Evolutionary conservation across 2,888 invertebrate genomes (phyloP).

Genomic region (Eristalis arbustorum): DNA sequence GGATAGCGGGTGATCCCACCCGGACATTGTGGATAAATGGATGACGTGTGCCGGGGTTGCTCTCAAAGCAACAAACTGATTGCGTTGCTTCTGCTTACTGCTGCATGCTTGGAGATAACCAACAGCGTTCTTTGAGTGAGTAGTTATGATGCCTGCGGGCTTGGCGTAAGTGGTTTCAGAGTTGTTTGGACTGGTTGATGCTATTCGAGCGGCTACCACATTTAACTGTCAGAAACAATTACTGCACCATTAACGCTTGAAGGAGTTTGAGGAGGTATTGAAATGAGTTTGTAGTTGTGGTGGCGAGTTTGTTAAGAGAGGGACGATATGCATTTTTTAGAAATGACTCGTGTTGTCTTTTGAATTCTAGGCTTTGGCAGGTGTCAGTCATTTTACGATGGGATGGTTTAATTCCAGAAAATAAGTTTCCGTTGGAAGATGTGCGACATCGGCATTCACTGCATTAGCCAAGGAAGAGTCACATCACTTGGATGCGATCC

Average conservation of each 20-base stretch:
- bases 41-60: background rate
- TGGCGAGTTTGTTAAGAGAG: no score
- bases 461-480: no score
- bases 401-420: no score
- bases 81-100: background rate
- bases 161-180: background rate
- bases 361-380: no score
- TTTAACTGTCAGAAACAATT: background rate
- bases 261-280: background rate
- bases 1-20: background rate
- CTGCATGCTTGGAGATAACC: background rate
- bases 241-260: background rate
- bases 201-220: background rate
- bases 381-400: no score
- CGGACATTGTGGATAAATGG: background rate
- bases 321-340: no score
- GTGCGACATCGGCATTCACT: no score
- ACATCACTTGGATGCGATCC: no score
- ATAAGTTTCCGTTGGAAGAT: no score
- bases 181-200: background rate
- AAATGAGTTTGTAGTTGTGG: no score
- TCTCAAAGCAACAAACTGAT: background rate
- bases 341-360: no score
- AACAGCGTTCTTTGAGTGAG: background rate
- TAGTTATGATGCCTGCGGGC: background rate